Percentiles rank a stretch among this genome's conserved stretches.
Conservation (phyloP, 1,140 invertebrate genomes). For the Trichonephila inaurata region DNA sequence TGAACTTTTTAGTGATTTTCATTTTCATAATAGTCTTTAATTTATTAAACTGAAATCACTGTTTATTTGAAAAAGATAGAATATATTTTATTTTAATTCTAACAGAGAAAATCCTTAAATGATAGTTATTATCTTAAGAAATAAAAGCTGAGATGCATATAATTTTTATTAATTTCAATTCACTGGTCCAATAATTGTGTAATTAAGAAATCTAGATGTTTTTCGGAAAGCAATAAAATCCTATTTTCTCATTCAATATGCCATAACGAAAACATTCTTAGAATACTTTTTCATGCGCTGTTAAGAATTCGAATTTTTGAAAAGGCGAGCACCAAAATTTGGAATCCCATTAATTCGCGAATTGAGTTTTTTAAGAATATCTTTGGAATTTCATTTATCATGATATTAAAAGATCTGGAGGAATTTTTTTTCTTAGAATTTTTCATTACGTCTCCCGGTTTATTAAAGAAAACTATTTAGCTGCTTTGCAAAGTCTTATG, state of each 20-base stretch:
- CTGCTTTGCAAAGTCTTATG: neutral
- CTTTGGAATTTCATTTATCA: slow-evolving; percentile 11
- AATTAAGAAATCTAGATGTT: neutral
- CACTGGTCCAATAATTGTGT: neutral
- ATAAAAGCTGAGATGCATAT: neutral
- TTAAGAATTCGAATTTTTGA: neutral
- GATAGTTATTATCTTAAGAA: neutral
- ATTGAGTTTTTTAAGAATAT: neutral
- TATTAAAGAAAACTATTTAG: neutral
- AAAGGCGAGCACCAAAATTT: neutral
- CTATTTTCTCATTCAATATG: neutral
- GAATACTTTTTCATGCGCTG: neutral
- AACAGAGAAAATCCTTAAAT: no score
- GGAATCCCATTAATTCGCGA: neutral
- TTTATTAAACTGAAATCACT: no score
- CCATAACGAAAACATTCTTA: neutral
- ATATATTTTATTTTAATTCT: no score
- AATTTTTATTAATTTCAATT: neutral
- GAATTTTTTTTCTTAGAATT: neutral
- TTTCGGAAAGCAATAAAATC: neutral
- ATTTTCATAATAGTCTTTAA: no score
- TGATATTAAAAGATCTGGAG: neutral
- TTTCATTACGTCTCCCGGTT: neutral
- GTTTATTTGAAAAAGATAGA: no score
- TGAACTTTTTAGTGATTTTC: no score